phyloP scores from a whole-genome alignment of 2,888 invertebrate species.

The Sthenelais limicola region DNA sequence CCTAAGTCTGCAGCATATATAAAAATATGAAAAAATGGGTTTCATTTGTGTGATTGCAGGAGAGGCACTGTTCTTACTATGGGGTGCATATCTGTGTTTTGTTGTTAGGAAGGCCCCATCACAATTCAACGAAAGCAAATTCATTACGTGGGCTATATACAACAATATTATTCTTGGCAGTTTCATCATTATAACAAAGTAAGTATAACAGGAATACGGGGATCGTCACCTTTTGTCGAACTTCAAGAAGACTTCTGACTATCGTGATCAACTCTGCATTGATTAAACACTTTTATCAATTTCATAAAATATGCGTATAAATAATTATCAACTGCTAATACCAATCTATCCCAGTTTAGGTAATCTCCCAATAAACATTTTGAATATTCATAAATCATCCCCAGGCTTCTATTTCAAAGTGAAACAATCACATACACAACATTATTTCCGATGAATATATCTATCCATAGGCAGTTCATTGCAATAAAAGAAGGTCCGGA shows the following conservation, averaged over 20 bases:
- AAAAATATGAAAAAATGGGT: too few species aligned
- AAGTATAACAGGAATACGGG: conserved; percentile 74
- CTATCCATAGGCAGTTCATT: conserved; percentile 59
- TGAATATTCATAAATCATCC: neutral
- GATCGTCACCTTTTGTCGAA: too few species aligned
- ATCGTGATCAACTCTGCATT: too few species aligned
- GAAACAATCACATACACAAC: neutral
- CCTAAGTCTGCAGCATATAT: too few species aligned
- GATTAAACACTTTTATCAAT: too few species aligned
- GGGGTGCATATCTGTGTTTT: conserved; percentile 74
- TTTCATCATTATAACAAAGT: conserved; percentile 94
- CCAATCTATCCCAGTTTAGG: too few species aligned
- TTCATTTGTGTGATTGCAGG: too few species aligned
- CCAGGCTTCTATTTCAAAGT: neutral
- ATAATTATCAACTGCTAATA: too few species aligned
- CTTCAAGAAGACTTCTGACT: too few species aligned
- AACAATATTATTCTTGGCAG: conserved; percentile 94
- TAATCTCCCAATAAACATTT: too few species aligned
- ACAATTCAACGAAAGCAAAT: conserved; percentile 91
- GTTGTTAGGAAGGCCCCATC: conserved; percentile 85
- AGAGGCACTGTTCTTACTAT: conserved; percentile 72
- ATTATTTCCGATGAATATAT: conserved; percentile 16
- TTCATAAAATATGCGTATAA: too few species aligned
- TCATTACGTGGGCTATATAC: conserved; percentile 94
- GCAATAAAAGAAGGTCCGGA: conserved; percentile 62